Evolutionary conservation across 2,888 invertebrate species (phyloP).

Genomic region (Deilephila porcellus): DNA sequence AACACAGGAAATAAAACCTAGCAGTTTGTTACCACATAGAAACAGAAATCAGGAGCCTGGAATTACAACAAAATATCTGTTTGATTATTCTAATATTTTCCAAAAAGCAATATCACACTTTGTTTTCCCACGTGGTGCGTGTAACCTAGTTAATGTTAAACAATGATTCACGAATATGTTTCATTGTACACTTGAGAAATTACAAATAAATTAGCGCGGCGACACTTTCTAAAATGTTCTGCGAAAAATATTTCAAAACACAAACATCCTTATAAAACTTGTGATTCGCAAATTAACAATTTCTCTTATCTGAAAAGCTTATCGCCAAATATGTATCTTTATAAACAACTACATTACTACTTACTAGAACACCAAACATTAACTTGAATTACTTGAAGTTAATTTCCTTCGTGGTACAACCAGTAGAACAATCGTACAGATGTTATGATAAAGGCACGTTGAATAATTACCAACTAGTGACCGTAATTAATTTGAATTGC

Average conservation of each 20-base stretch:
- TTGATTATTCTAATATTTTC: too few relatives aligned
- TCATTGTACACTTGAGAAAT: neutral
- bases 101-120: too few relatives aligned
- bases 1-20: too few relatives aligned
- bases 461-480: conserved; percentile 28
- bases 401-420: neutral
- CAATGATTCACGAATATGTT: conserved; percentile 1
- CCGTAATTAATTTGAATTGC: conserved; percentile 37
- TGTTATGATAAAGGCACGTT: conserved; percentile 15
- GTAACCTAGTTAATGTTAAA: neutral
- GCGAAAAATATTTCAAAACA: neutral
- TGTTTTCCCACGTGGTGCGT: neutral
- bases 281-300: neutral
- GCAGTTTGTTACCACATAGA: too few relatives aligned
- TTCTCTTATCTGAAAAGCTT: neutral
- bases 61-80: too few relatives aligned
- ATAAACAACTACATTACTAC: neutral
- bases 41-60: too few relatives aligned
- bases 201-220: neutral
- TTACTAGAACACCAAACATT: too few relatives aligned
- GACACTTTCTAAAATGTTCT: neutral
- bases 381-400: neutral
- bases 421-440: neutral
- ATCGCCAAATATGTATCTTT: neutral
- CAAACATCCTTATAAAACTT: neutral